phyloP scores from a whole-genome alignment of 2,797 vertebrate species.

The Aldrovandia affinis region DNA sequence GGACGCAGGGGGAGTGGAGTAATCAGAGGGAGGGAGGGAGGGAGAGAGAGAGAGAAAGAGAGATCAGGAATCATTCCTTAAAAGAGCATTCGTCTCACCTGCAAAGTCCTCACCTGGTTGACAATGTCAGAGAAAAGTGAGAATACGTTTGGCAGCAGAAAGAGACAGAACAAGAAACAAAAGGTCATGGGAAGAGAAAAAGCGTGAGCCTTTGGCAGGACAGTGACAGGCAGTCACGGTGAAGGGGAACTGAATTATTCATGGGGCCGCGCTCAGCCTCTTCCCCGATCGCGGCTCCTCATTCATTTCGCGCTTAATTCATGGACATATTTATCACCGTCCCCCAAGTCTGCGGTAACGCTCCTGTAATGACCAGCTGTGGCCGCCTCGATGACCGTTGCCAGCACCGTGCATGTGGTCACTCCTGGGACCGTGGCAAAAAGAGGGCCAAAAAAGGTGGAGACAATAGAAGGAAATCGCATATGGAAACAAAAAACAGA shows the following conservation, averaged over 20 bases:
- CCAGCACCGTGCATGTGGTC: conserved; percentile 5
- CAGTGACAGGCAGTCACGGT: background rate
- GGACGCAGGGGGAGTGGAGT: conserved; percentile 29
- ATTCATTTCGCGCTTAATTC: background rate
- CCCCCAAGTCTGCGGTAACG: conserved; percentile 1
- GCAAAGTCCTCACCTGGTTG: background rate
- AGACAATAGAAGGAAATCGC: background rate
- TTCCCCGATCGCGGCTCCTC: background rate
- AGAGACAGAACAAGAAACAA: conserved; percentile 1
- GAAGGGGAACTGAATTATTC: conserved; percentile 22
- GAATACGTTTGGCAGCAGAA: background rate
- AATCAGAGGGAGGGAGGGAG: conserved; percentile 16
- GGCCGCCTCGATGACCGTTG: background rate
- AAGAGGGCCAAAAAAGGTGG: background rate
- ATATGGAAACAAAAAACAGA: background rate
- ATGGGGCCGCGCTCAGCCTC: background rate
- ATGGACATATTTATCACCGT: background rate
- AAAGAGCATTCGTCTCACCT: conserved; percentile 9
- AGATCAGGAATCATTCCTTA: conserved; percentile 1
- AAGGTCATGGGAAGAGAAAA: conserved; percentile 19
- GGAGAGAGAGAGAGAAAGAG: conserved; percentile 32
- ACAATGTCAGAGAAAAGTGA: background rate
- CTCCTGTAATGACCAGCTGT: conserved; percentile 23
- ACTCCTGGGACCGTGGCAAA: background rate
- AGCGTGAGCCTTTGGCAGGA: background rate